Conservation (phyloP, 2,113 vertebrate genomes). For the Salminus brasiliensis region DNA sequence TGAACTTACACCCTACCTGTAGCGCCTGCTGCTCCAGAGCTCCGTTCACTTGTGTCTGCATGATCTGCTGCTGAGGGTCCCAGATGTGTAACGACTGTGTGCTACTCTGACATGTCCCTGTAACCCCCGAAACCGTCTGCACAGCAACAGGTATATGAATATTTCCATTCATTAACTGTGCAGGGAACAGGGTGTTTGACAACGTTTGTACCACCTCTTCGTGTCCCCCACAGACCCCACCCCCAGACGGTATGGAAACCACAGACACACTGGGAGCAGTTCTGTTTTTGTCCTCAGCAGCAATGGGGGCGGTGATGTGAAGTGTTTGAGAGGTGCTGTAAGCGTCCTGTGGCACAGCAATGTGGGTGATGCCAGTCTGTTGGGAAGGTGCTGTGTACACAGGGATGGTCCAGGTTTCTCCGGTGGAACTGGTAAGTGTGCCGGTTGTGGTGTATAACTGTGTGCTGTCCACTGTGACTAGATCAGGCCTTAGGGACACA, state of each 20-base stretch:
- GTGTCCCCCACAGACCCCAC: slow-evolving; percentile 70
- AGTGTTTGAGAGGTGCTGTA: slow-evolving; percentile 76
- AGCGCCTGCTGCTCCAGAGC: slow-evolving; percentile 86
- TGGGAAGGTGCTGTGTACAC: slow-evolving; percentile 95
- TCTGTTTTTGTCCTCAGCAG: slow-evolving; percentile 81
- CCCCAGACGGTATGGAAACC: not conserved
- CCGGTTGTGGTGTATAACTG: slow-evolving; percentile 96
- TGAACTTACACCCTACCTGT: slow-evolving; percentile 77
- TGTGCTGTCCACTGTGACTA: slow-evolving; percentile 96
- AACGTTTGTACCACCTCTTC: slow-evolving; percentile 90
- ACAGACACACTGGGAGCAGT: slow-evolving; percentile 47
- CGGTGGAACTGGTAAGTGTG: slow-evolving; percentile 95
- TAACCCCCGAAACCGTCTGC: slow-evolving; percentile 79
- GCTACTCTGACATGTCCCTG: slow-evolving; percentile 86
- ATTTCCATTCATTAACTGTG: slow-evolving; percentile 99
- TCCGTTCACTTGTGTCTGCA: slow-evolving; percentile 71
- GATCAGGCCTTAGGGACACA: slow-evolving; percentile 91
- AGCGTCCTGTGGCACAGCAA: slow-evolving; percentile 94
- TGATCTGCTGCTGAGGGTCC: slow-evolving; percentile 88
- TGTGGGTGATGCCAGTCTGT: slow-evolving; percentile 91
- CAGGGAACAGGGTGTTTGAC: slow-evolving; percentile 86
- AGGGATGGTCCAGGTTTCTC: slow-evolving; percentile 99
- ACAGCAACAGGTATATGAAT: slow-evolving; percentile 98
- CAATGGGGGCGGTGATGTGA: slow-evolving; percentile 64
- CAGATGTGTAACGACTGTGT: slow-evolving; percentile 97